Evolutionary conservation across 1,140 invertebrate species (phyloP).

Genomic region (Lucilia sericata): DNA sequence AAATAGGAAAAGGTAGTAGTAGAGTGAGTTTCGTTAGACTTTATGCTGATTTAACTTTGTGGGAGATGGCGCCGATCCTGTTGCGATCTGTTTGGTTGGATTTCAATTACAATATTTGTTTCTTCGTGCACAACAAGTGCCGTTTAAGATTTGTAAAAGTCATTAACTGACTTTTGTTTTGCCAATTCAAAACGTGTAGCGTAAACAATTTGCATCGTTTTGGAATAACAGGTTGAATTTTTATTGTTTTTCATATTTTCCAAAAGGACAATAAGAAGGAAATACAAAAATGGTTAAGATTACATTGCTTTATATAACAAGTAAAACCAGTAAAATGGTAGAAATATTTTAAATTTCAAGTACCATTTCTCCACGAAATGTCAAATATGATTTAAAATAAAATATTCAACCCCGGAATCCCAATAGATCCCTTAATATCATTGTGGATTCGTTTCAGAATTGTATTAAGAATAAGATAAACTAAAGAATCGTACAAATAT

Average conservation of each 20-base stretch:
- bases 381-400: too few relatives aligned
- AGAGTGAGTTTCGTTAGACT: not conserved
- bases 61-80: conserved; percentile 36
- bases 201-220: conserved; percentile 33
- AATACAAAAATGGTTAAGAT: too few relatives aligned
- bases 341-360: too few relatives aligned
- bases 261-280: not conserved
- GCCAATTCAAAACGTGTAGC: not conserved
- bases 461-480: too few relatives aligned
- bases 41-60: conserved; percentile 13
- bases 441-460: too few relatives aligned
- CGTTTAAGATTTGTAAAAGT: not conserved
- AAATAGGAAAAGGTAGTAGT: not conserved
- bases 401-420: too few relatives aligned
- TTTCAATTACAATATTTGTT: conserved; percentile 14
- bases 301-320: too few relatives aligned
- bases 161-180: conserved; percentile 27
- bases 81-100: conserved; percentile 29
- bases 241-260: too few relatives aligned
- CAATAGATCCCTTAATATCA: too few relatives aligned
- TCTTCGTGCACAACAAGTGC: conserved; percentile 1
- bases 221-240: not conserved
- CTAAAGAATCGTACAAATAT: too few relatives aligned
- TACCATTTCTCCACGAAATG: too few relatives aligned
- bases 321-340: too few relatives aligned